These are phyloP conservation scores for Ranitomeya variabilis DNA, from an alignment of 2,113 vertebrate genomes.

Conservation along the genomic window DNA sequence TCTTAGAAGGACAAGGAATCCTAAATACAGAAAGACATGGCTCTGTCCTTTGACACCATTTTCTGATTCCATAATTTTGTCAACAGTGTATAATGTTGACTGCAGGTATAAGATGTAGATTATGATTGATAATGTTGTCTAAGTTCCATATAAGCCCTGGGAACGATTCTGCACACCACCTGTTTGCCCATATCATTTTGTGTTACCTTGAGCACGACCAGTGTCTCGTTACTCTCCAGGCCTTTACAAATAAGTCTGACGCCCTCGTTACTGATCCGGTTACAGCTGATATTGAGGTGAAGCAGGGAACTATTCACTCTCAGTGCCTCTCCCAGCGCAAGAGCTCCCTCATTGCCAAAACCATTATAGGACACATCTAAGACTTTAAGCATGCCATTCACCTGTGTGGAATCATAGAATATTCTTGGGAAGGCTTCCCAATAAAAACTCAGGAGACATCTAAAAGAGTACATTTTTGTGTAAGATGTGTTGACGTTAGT, in stretches of 20 bases:
- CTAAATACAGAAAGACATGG: too few relatives aligned
- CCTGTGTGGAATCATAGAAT: slow-evolving; percentile 65
- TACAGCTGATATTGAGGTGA: slow-evolving; percentile 82
- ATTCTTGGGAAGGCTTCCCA: background rate
- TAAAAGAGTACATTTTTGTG: background rate
- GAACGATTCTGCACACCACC: background rate
- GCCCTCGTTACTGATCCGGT: slow-evolving; percentile 82
- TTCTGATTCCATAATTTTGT: too few relatives aligned
- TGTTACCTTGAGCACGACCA: slow-evolving; percentile 79
- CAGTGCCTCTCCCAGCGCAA: slow-evolving; percentile 85
- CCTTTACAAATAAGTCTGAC: slow-evolving; percentile 79
- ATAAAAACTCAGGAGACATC: background rate
- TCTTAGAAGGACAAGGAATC: too few relatives aligned
- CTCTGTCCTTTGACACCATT: too few relatives aligned
- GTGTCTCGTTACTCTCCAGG: slow-evolving; percentile 81
- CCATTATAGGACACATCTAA: slow-evolving; percentile 87
- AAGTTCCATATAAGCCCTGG: background rate
- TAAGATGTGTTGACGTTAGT: background rate
- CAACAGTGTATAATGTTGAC: too few relatives aligned
- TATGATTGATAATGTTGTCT: background rate
- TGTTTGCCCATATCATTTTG: background rate
- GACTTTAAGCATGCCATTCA: slow-evolving; percentile 78
- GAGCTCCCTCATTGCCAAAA: slow-evolving; percentile 86
- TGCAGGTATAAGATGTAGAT: too few relatives aligned
- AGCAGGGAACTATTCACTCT: slow-evolving; percentile 80